Conservation (phyloP, 1,140 invertebrate species). For the Uloborus diversus region DNA sequence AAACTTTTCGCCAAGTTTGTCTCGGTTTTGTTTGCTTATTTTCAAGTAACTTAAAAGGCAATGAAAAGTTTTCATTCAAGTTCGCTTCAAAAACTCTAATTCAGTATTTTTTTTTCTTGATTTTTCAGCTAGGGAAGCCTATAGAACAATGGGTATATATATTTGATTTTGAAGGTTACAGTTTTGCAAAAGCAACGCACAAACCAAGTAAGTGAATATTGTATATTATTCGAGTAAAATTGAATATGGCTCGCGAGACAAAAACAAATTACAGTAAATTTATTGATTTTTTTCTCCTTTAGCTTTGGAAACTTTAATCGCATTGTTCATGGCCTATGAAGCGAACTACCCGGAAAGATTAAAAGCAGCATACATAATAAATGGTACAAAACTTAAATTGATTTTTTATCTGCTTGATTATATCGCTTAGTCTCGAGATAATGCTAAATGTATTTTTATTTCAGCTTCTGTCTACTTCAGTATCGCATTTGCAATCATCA, state of each 20-base stretch:
- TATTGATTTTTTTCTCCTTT: not conserved
- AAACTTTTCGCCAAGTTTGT: no score
- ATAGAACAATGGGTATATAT: slow-evolving; percentile 33
- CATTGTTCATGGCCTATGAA: slow-evolving; percentile 22
- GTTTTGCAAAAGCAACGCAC: slow-evolving; percentile 37
- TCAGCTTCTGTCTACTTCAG: slow-evolving; percentile 38
- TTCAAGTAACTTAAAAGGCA: no score
- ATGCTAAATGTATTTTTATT: no score
- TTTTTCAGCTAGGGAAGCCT: slow-evolving; percentile 22
- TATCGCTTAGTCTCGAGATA: not conserved
- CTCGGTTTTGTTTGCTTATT: no score
- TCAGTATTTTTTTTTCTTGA: no score
- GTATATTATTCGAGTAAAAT: not conserved
- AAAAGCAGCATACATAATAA: slow-evolving; percentile 40
- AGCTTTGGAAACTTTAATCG: slow-evolving; percentile 17
- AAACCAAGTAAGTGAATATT: slow-evolving; percentile 27
- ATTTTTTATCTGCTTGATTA: not conserved
- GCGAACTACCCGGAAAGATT: slow-evolving; percentile 41
- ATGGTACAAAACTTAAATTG: slow-evolving; percentile 28
- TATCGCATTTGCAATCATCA: slow-evolving; percentile 10
- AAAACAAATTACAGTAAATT: not conserved
- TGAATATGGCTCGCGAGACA: not conserved
- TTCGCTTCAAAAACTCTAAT: no score
- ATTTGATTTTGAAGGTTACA: slow-evolving; percentile 26
- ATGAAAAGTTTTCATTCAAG: no score